Base-by-base conservation (phyloP, 2,888 invertebrate genomes). In the Mythimna albipuncta region DNA sequence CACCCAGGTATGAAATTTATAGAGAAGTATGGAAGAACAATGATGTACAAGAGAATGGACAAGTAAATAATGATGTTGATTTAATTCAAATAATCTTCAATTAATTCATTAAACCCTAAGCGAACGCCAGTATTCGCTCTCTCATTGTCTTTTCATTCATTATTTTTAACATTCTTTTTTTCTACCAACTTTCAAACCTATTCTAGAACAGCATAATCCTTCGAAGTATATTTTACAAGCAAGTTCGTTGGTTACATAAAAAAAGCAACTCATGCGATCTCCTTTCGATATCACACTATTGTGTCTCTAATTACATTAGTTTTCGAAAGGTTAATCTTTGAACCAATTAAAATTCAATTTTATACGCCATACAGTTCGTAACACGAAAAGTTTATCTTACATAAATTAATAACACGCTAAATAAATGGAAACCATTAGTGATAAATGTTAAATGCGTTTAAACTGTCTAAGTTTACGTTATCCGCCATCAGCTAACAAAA, bases 391-490 rank as follows among this genome's bases (percentile, higher is more conserved):
- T 11, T 11, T 21, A 58, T 65, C 38, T 55, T 44, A 52, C 4
- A 55, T n/a, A 64, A 47, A 66, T 61, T 67, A 68, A 59, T 65
- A 68, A 64, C 19, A 41, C 11, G 4, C 54, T n/a, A 68, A 79
- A 79, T 63, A 72, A 82, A 76, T 74, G 66, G 74, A 63, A 77
- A 52, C 63, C 62, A 70, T 76, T 73, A 69, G 68, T 41, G 16
- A 79, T 71, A 83, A 79, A 77, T 63, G 59, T 59, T 67, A 6
- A 35, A 79, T 77, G 55, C 64, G 66, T 72, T 54, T 68, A 65
- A 79, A 83, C 65, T 65, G 68, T 72, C 70, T 44, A 81, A 84
- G 32, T 85, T 78, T 64, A 67, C 67, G 54, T 72, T 74, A 72
- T 75, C 66, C 35, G 64, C 71, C 63, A 77, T 82, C 72, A 73